Base-by-base conservation (phyloP, 2,797 vertebrate species). In the Hydrophis major region DNA sequence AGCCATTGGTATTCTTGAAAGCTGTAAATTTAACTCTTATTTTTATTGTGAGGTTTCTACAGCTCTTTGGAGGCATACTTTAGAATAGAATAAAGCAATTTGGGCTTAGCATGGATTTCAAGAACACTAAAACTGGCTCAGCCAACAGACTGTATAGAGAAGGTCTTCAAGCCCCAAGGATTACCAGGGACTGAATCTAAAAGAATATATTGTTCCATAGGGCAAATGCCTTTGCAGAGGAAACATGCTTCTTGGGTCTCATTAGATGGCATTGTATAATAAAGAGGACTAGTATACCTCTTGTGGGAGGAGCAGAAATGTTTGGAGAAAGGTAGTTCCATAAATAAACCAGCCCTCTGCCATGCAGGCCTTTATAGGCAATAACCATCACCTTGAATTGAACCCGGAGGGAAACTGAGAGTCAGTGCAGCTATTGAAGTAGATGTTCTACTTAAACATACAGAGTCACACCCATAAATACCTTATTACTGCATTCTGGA, bases 1-100 rank as follows among this genome's bases (percentile, higher is more conserved):
- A 25, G 32, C 69, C 92, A 11, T 91, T 95, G 63, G 61, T 2
- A 94, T 94, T 93, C 83, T 93, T 95, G 93, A 59, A 93, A 96
- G 60, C 53, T 78, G 12, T 91, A 93, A 78, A 1, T 94, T 47
- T 83, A 47, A 20, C 42, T 47, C 37, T 83, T 83, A 83, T 12
- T 91, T 86, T 93, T 89, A 86, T 25, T 69, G 7, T 22, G 4
- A 78, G 61, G 18, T 61, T 94, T 94, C 92, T n/a, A 63, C 28
- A 87, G 47, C 28, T 83, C 22, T 53, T 10, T 32, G 57, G 60
- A 55, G 22, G 20, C 55, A 53, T 63, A 56, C 55, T 66, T 55
- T 28, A 86, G 83, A 61, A 27, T 27, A 61, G 47, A 50, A 27
- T n/a, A 56, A 32, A 8, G 22, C 74, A 47, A 83, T 47, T 11